Evolutionary conservation across 2,888 invertebrate genomes (phyloP), one percentile per base, ranked within the genome.

Genomic region (Aquatica leii): DNA sequence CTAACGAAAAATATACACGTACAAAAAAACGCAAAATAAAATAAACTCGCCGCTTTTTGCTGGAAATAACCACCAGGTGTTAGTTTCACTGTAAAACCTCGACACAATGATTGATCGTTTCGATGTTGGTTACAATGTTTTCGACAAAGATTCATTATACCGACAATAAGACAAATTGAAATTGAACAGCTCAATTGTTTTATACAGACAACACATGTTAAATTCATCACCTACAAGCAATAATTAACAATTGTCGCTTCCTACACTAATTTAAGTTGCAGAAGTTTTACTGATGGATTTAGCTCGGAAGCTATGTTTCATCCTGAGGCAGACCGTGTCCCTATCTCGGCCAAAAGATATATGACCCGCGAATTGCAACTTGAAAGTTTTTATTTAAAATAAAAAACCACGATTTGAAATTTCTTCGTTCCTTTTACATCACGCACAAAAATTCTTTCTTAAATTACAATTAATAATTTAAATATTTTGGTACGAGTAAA

Each of bases 91-190:
- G 53, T 59, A 63, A 65, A 69, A 66, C 60, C 63, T 48, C 70
- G 73, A 73, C 57, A 58, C 70, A 72, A 66, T 73, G 73, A 73
- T 71, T 71, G 70, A 73, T 73, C 69, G 66, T 37, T 69, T 61
- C 60, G 55, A 66, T 62, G 68, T 69, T 72, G 66, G 70, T 70
- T 67, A 69, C 64, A 66, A 62, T 52, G 68, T 69, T 70, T 70
- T 70, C 68, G 66, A 69, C 72, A 69, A 71, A 69, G 67, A 62
- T 67, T 60, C 65, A 58, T 63, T 62, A 60, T 68, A 71, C 67
- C 70, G 70, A 70, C 71, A 72, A 71, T 71, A 66, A 71, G 70
- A 73, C 71, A 73, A 73, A 73, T 73, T 73, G 68, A 64, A 60
- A 69, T 68, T 37, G 66, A 68, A 70, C 66, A 69, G 57, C 69